Evolutionary conservation across 1,140 invertebrate species (phyloP).

Genomic region (Drosophila novamexicana): DNA sequence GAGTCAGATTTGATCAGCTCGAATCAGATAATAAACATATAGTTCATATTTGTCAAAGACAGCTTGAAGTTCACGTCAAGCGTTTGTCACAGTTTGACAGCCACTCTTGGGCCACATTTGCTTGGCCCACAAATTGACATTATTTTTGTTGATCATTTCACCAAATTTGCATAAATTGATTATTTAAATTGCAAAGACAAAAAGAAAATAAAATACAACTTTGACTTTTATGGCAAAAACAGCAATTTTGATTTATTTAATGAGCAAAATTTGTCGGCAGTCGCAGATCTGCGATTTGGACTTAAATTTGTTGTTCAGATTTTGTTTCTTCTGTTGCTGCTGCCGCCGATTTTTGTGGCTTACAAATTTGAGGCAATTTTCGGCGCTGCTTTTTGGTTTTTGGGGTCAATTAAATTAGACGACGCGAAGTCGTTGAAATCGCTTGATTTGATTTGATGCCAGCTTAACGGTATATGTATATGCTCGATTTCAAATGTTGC

Average conservation of each 20-base stretch:
- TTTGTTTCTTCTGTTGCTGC: not conserved
- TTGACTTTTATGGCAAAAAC: slow-evolving; percentile 52
- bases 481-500: not conserved
- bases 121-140: slow-evolving; percentile 56
- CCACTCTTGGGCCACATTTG: slow-evolving; percentile 7
- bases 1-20: slow-evolving; percentile 7
- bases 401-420: slow-evolving; percentile 73
- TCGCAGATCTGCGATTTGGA: slow-evolving; percentile 39
- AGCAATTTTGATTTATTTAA: slow-evolving; percentile 75
- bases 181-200: slow-evolving; percentile 38
- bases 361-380: slow-evolving; percentile 72
- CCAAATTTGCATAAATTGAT: slow-evolving; percentile 75
- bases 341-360: slow-evolving; percentile 23
- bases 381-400: slow-evolving; percentile 40
- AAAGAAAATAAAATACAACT: slow-evolving; percentile 34
- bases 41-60: not conserved
- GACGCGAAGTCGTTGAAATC: slow-evolving; percentile 26
- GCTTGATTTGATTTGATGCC: slow-evolving; percentile 30
- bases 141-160: slow-evolving; percentile 55
- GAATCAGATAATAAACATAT: slow-evolving; percentile 4
- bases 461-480: not conserved
- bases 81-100: not conserved
- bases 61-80: not conserved
- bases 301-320: slow-evolving; percentile 35
- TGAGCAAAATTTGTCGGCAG: slow-evolving; percentile 65